Base-by-base conservation (phyloP, 2,797 vertebrate genomes). In the Cyclura pinguis region DNA sequence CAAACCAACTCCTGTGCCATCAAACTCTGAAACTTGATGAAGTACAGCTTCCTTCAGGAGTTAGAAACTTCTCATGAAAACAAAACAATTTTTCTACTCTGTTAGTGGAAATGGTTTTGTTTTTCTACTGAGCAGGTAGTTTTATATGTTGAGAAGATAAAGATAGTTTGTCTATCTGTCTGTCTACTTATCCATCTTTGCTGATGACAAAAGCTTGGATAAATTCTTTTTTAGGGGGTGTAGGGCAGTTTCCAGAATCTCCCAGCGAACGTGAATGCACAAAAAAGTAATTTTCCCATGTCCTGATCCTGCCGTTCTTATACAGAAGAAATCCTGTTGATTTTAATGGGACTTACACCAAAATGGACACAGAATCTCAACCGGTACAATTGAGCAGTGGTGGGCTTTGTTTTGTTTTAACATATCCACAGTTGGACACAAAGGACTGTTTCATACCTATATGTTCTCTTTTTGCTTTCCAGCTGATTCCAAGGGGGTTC, bases 1-100 rank as follows among this genome's bases (percentile, higher is more conserved):
- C 91, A 92, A 92, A 94, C 96, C 91, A 88, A 90, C 69, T 80
- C 78, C 87, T 92, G 95, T 95, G 92, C 89, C 93, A 76, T 85
- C 91, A 93, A 91, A 95, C 93, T 92, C 95, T 88, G 94, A 95
- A 95, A 93, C 52, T 86, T 94, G 93, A 77, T 85, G 72, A 89
- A 95, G 93, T 82, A 64, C 74, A 93, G 94, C 86, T 91, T 96
- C 91, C 86, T 80, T 86, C 27, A 81, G 77, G 91, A 95, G 77
- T 86, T 88, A 59, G 84, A 92, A 94, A 95, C 72, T 95, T 94
- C 50, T 59, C 83, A 89, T 77, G 69, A 62, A 83, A 22, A 80
- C 77, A 27, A 90, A 35, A 20, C 67, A 80, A 85, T 74, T 85
- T 85, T 50, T 72, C 80, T 52, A 55, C 32, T 59, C 77, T 32